Evolutionary conservation across 2,888 invertebrate genomes (phyloP).

Genomic region (Megaustenia siamemsis): DNA sequence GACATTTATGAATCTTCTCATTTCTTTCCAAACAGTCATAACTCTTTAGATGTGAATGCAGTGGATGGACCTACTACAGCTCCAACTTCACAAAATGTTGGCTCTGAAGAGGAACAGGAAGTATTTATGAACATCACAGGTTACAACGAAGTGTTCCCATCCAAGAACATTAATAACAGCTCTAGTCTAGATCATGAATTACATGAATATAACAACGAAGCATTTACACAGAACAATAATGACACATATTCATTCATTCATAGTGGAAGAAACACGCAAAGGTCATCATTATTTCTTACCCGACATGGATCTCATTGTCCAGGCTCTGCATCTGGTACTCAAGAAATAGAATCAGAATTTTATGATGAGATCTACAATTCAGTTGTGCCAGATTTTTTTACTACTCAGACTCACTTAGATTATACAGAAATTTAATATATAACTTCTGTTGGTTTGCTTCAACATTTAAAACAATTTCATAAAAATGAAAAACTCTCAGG

Average conservation of each 20-base stretch:
- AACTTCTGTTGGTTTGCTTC: neutral
- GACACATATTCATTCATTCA: neutral
- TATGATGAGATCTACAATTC: constrained; percentile 58
- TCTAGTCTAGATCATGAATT: constrained; percentile 37
- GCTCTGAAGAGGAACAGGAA: constrained; percentile 46
- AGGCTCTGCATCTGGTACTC: too few species aligned
- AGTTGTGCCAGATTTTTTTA: constrained; percentile 74
- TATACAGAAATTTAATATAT: constrained; percentile 64
- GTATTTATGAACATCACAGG: constrained; percentile 40
- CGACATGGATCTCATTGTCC: neutral
- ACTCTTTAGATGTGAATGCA: constrained; percentile 48
- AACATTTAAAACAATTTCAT: too few species aligned
- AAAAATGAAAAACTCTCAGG: too few species aligned
- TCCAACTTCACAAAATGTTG: neutral
- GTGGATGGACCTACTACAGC: constrained; percentile 9
- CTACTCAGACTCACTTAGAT: constrained; percentile 63
- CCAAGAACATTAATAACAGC: neutral
- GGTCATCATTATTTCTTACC: neutral
- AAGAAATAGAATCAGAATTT: neutral
- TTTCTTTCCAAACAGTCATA: constrained; percentile 33
- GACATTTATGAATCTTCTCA: neutral
- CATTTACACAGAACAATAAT: neutral
- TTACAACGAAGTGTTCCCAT: neutral
- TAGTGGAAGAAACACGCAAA: neutral
- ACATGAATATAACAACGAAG: constrained; percentile 35